Evolutionary conservation across 1,140 invertebrate species (phyloP).

Genomic region (Listronotus bonariensis): DNA sequence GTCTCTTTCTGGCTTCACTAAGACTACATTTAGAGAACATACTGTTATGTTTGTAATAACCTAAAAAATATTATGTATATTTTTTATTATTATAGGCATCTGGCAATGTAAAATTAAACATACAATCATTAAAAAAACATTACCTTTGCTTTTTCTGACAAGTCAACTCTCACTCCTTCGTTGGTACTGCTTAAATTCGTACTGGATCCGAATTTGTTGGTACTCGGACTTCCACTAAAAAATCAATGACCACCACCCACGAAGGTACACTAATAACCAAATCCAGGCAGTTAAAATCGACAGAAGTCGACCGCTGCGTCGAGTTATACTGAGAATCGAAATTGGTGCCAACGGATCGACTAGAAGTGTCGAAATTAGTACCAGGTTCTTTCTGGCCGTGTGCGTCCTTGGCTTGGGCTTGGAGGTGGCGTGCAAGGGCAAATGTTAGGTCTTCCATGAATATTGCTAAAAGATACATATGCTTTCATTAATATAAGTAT

Average conservation of each 20-base stretch:
- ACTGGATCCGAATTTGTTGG: slow-evolving; percentile 11
- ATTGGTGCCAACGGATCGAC: slow-evolving; percentile 64
- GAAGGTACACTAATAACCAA: slow-evolving; percentile 89
- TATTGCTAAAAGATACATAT: neutral
- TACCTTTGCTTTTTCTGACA: slow-evolving; percentile 16
- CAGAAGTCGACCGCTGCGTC: slow-evolving; percentile 58
- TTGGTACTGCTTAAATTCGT: slow-evolving; percentile 18
- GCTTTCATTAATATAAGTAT: no score
- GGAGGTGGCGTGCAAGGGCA: slow-evolving; percentile 77
- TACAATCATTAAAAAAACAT: no score
- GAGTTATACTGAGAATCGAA: slow-evolving; percentile 63
- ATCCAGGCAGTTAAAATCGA: slow-evolving; percentile 92
- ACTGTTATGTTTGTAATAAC: slow-evolving; percentile 72
- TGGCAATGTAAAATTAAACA: no score
- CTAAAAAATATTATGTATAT: slow-evolving; percentile 2
- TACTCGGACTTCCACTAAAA: slow-evolving; percentile 68
- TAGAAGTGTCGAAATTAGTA: slow-evolving; percentile 65
- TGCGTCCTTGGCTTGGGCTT: slow-evolving; percentile 58
- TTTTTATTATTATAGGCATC: no score
- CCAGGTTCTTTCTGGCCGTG: slow-evolving; percentile 56
- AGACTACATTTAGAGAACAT: slow-evolving; percentile 76
- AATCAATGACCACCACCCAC: slow-evolving; percentile 93
- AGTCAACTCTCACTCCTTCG: neutral
- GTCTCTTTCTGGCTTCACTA: slow-evolving; percentile 76
- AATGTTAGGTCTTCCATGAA: slow-evolving; percentile 4